A percentile compares a stretch with the other conserved stretches of the same genome.
These are phyloP conservation scores for Coptodon bakossiorum DNA, from an alignment of 2,113 vertebrate genomes.

Conservation along the genomic window DNA sequence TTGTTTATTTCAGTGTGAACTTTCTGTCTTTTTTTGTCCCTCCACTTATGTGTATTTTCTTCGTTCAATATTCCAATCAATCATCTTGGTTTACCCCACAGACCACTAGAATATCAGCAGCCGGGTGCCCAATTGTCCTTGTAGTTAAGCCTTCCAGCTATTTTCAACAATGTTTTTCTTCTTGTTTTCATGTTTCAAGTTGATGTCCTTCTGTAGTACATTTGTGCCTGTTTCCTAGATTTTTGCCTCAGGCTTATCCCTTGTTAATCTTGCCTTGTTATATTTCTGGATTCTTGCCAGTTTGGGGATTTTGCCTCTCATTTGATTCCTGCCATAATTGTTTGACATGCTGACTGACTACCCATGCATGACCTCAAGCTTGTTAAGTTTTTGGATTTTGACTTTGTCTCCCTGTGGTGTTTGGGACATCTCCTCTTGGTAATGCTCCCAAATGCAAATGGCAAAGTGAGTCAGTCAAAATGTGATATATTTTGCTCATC, in stretches of 20 bases:
- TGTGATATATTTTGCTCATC: neutral
- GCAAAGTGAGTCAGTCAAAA: neutral
- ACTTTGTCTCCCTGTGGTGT: neutral
- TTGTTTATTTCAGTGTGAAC: neutral
- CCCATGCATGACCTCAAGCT: neutral
- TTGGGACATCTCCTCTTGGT: neutral
- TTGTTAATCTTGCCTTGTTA: neutral
- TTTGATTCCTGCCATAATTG: neutral
- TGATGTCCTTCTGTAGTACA: neutral
- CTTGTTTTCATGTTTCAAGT: neutral
- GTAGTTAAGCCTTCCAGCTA: neutral
- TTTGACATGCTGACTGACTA: neutral
- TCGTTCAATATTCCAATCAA: neutral
- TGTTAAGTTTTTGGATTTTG: neutral
- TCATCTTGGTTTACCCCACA: neutral
- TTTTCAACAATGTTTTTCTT: neutral
- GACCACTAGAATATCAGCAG: neutral
- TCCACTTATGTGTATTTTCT: neutral
- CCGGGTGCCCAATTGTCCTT: neutral
- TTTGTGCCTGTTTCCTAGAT: neutral
- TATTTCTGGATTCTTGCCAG: neutral
- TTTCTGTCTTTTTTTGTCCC: neutral
- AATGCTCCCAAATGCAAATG: neutral
- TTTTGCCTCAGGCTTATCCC: neutral
- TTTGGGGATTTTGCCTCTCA: neutral